These are phyloP conservation scores for Cotesia chilonis DNA, from an alignment of 1,140 invertebrate species.

Conservation along the genomic window DNA sequence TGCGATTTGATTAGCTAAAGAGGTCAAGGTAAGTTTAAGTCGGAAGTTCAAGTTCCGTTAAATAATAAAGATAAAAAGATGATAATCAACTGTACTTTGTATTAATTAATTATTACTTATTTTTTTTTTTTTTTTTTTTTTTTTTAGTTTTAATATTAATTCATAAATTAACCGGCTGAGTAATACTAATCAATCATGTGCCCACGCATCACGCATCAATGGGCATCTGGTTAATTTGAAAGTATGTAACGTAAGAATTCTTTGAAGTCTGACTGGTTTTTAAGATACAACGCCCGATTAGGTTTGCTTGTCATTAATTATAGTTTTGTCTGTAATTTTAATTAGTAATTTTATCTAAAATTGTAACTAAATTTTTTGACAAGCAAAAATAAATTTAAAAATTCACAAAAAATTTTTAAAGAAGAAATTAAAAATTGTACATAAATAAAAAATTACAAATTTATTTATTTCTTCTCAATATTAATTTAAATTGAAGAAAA, in stretches of 20 bases:
- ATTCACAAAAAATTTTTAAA: too few relatives aligned
- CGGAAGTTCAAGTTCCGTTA: conserved; percentile 26
- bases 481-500: too few relatives aligned
- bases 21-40: conserved; percentile 17
- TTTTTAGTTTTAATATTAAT: too few relatives aligned
- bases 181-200: conserved; percentile 6
- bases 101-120: too few relatives aligned
- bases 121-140: too few relatives aligned
- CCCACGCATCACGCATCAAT: conserved; percentile 9
- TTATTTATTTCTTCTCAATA: too few relatives aligned
- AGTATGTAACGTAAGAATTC: background rate
- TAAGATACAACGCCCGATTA: conserved; percentile 6
- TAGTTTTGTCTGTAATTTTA: background rate
- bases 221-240: conserved; percentile 11
- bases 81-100: too few relatives aligned
- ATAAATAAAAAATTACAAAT: too few relatives aligned
- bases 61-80: background rate
- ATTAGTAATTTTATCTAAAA: too few relatives aligned
- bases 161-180: background rate
- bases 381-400: too few relatives aligned
- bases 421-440: too few relatives aligned
- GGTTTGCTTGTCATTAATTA: background rate
- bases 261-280: background rate
- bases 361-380: too few relatives aligned
- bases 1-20: conserved; percentile 12